Conservation (phyloP, 2,113 vertebrate species). For the Parotia lawesii region DNA sequence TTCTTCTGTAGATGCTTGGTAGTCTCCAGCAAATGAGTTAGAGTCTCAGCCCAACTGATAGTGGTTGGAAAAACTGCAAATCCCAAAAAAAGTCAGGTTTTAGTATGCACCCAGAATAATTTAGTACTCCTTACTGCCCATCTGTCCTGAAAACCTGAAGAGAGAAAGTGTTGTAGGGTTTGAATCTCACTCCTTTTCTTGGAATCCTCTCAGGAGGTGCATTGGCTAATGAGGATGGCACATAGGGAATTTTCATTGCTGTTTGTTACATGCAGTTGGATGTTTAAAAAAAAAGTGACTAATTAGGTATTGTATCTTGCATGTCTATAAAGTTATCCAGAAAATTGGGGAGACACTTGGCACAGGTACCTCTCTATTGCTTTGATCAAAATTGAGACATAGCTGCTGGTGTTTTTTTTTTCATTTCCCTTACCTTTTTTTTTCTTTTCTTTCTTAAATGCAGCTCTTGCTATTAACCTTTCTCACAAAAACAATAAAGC, state of each 20-base stretch:
- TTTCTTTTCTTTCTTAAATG: neutral
- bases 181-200: neutral
- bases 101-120: neutral
- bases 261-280: neutral
- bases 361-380: neutral
- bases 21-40: neutral
- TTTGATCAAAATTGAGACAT: neutral
- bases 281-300: neutral
- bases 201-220: neutral
- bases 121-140: neutral
- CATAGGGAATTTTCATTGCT: neutral
- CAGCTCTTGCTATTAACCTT: neutral
- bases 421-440: neutral
- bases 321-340: neutral
- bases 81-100: neutral
- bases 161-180: neutral
- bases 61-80: neutral
- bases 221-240: neutral
- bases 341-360: neutral
- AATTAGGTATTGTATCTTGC: neutral
- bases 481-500: slow-evolving; percentile 1
- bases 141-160: neutral
- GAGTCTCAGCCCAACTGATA: neutral
- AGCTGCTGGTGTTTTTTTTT: accelerated
- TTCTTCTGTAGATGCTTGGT: neutral